phyloP scores from a whole-genome alignment of 2,797 vertebrate species.

The Eulemur coronatus region DNA sequence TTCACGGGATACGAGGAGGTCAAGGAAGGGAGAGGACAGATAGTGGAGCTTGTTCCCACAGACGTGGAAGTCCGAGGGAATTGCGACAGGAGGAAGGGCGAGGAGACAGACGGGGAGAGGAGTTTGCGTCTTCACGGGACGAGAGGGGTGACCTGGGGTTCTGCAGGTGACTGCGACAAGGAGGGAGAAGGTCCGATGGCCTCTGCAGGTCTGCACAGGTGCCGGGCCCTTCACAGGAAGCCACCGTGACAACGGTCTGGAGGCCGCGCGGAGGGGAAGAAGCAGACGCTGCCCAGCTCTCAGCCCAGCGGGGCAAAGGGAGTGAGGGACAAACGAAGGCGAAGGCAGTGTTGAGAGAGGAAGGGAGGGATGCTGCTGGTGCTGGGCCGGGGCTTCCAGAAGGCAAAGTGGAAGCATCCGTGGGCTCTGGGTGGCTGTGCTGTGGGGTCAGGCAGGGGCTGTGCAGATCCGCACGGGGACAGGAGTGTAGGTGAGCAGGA shows the following conservation, averaged over 20 bases:
- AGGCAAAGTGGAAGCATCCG: not conserved
- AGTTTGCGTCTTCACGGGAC: not conserved
- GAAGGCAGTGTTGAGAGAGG: not conserved
- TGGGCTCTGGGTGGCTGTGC: not conserved
- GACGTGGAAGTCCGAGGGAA: not conserved
- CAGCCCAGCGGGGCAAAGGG: not conserved
- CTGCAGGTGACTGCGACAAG: too few relatives aligned
- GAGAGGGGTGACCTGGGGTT: too few relatives aligned
- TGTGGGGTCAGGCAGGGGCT: too few relatives aligned
- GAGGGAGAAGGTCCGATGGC: rapidly evolving
- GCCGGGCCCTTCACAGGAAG: too few relatives aligned
- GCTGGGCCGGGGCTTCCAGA: not conserved
- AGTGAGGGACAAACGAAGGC: not conserved
- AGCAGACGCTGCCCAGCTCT: too few relatives aligned
- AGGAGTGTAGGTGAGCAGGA: not conserved
- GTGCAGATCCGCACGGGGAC: not conserved
- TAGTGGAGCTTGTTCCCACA: not conserved
- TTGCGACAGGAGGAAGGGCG: not conserved
- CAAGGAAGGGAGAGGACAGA: not conserved
- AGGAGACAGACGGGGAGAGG: not conserved
- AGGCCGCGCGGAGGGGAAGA: not conserved
- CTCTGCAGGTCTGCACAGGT: too few relatives aligned
- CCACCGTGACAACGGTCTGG: not conserved
- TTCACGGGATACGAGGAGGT: not conserved
- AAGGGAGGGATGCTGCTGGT: not conserved